Evolutionary conservation across 2,888 invertebrate genomes (phyloP).

Genomic region (Aproaerema taeniolella): DNA sequence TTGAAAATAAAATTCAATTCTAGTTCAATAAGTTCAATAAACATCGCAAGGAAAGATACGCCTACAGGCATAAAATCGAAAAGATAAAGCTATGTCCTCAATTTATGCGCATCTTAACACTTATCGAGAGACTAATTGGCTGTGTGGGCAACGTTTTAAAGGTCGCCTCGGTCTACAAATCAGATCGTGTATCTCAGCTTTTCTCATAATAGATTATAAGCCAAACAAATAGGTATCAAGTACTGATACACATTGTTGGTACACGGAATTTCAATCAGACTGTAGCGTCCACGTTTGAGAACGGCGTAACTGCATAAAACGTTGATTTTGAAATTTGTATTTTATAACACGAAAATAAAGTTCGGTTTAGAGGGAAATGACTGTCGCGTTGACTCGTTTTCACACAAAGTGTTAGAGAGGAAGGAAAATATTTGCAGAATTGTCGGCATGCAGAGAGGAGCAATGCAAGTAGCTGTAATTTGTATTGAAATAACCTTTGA

Average conservation of each 20-base stretch:
- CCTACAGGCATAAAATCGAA: slow-evolving; percentile 13
- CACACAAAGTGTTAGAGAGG: slow-evolving; percentile 43
- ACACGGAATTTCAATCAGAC: slow-evolving; percentile 76
- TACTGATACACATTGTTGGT: slow-evolving; percentile 63
- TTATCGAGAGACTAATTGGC: slow-evolving; percentile 63
- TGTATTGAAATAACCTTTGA: slow-evolving; percentile 75
- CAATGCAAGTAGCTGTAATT: slow-evolving; percentile 73
- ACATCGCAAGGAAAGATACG: slow-evolving; percentile 13
- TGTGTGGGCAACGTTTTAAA: slow-evolving; percentile 55
- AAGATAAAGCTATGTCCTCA: slow-evolving; percentile 29
- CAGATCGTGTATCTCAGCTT: slow-evolving; percentile 39
- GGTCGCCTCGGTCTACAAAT: slow-evolving; percentile 48
- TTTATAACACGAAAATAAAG: background rate
- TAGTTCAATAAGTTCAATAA: slow-evolving; percentile 1
- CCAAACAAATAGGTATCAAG: slow-evolving; percentile 59
- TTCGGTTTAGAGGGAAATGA: slow-evolving; percentile 23
- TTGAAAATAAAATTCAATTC: too few relatives aligned
- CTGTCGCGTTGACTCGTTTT: too few relatives aligned
- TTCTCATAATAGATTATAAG: slow-evolving; percentile 60
- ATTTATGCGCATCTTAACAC: slow-evolving; percentile 54
- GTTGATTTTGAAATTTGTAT: slow-evolving; percentile 20
- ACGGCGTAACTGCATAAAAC: slow-evolving; percentile 20
- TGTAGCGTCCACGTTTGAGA: slow-evolving; percentile 13
- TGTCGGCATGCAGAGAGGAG: slow-evolving; percentile 65
- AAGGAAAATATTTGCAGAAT: slow-evolving; percentile 72